Conservation (phyloP, 2,888 invertebrate species). For the Drosophila seclusa region DNA sequence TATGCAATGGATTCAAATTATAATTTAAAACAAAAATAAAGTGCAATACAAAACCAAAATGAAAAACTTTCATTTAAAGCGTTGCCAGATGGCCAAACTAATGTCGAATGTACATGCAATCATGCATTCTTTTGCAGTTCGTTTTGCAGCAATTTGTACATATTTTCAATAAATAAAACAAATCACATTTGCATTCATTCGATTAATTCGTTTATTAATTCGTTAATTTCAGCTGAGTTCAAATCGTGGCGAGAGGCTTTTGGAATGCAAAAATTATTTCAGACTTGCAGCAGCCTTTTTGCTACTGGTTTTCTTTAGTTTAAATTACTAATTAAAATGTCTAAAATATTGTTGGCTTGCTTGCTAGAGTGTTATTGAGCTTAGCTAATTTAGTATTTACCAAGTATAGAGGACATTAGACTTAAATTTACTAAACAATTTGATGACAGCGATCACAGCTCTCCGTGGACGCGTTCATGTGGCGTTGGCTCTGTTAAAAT, state of each 20-base stretch:
- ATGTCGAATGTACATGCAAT: background rate
- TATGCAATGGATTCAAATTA: slow-evolving; percentile 58
- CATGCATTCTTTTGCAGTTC: background rate
- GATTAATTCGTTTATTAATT: slow-evolving; percentile 36
- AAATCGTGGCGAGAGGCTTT: slow-evolving; percentile 46
- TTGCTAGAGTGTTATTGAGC: slow-evolving; percentile 25
- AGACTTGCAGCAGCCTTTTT: slow-evolving; percentile 32
- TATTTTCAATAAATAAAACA: slow-evolving; percentile 12
- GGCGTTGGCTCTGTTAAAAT: slow-evolving; percentile 50
- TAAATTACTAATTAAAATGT: slow-evolving; percentile 46
- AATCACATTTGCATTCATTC: slow-evolving; percentile 34
- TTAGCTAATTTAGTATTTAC: slow-evolving; percentile 51
- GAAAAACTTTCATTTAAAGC: slow-evolving; percentile 3
- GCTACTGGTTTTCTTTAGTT: background rate
- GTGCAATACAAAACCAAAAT: slow-evolving; percentile 14
- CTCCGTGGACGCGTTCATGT: slow-evolving; percentile 65
- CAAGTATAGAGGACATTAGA: slow-evolving; percentile 46
- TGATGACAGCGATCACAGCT: slow-evolving; percentile 56
- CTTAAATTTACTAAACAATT: slow-evolving; percentile 61
- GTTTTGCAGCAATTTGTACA: background rate
- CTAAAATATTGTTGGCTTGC: slow-evolving; percentile 26
- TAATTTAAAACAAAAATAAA: slow-evolving; percentile 65
- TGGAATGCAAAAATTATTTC: slow-evolving; percentile 68
- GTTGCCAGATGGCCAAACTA: slow-evolving; percentile 1
- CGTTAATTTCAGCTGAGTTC: slow-evolving; percentile 51